Evolutionary conservation across 2,113 vertebrate genomes (phyloP).

Genomic region (Mobula hypostoma): DNA sequence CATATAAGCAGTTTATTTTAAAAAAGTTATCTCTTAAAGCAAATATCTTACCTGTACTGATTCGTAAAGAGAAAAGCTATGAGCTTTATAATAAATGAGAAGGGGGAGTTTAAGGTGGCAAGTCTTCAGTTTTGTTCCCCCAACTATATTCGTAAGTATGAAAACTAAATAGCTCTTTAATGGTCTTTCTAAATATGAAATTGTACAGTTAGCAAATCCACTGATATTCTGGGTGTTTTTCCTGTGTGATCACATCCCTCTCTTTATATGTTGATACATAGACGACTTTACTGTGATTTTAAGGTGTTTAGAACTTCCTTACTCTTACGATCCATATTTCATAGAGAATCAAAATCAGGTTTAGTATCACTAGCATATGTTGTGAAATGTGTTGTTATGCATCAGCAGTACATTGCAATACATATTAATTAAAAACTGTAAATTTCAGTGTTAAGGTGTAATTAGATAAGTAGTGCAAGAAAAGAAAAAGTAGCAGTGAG

Average conservation of each 20-base stretch:
- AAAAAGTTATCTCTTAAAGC: not conserved
- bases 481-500: too few relatives aligned
- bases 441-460: too few relatives aligned
- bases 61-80: not conserved
- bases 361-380: too few relatives aligned
- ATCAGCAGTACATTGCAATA: too few relatives aligned
- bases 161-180: not conserved
- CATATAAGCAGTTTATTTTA: too few relatives aligned
- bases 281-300: not conserved
- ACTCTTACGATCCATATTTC: not conserved
- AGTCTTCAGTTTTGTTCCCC: not conserved
- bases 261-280: too few relatives aligned
- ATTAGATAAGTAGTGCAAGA: too few relatives aligned
- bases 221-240: not conserved
- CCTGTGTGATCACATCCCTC: not conserved
- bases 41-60: not conserved
- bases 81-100: not conserved
- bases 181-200: not conserved
- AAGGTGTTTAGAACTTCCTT: not conserved
- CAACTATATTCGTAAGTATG: not conserved
- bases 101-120: not conserved
- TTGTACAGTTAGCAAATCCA: not conserved
- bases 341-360: too few relatives aligned
- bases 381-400: too few relatives aligned
- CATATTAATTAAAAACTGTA: too few relatives aligned